phyloP scores from a whole-genome alignment of 2,888 invertebrate species.

The Napeogenes inachia region DNA sequence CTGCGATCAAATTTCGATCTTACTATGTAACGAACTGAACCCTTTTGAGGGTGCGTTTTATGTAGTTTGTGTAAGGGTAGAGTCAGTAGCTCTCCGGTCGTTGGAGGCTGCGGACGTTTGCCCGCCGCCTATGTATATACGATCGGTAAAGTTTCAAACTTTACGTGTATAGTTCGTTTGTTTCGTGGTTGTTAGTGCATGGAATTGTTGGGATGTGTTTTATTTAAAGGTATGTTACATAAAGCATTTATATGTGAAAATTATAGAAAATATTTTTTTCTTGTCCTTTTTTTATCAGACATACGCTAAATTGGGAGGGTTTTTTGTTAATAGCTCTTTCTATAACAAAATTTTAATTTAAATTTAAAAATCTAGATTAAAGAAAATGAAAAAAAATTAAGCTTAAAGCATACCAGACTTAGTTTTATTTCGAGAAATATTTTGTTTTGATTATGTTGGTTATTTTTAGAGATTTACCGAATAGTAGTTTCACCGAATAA shows the following conservation, averaged over 20 bases:
- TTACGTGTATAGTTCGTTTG: constrained; percentile 21
- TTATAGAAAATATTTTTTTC: neutral
- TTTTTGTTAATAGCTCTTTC: too few species aligned
- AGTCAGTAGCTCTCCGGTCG: constrained; percentile 53
- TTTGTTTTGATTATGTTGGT: too few species aligned
- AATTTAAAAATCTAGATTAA: too few species aligned
- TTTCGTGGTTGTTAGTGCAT: constrained; percentile 17
- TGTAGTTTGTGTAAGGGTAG: constrained; percentile 33
- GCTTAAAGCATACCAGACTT: too few species aligned
- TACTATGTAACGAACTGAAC: constrained; percentile 67
- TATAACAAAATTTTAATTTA: too few species aligned
- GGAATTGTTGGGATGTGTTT: constrained; percentile 18
- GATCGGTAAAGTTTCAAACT: constrained; percentile 59
- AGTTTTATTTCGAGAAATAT: too few species aligned
- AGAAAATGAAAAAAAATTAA: too few species aligned
- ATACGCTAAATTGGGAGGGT: too few species aligned
- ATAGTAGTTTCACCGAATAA: too few species aligned
- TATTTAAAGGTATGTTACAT: constrained; percentile 16
- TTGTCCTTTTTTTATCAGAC: too few species aligned
- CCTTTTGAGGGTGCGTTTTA: constrained; percentile 52
- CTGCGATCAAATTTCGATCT: constrained; percentile 75
- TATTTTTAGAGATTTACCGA: too few species aligned
- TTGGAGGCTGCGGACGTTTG: constrained; percentile 47
- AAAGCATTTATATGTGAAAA: constrained; percentile 1
- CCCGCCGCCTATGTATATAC: constrained; percentile 6